A percentile compares a stretch with the other conserved stretches of the same genome.
These are phyloP conservation scores for Microplitis manilae DNA, from an alignment of 2,888 invertebrate genomes.

Conservation along the genomic window DNA sequence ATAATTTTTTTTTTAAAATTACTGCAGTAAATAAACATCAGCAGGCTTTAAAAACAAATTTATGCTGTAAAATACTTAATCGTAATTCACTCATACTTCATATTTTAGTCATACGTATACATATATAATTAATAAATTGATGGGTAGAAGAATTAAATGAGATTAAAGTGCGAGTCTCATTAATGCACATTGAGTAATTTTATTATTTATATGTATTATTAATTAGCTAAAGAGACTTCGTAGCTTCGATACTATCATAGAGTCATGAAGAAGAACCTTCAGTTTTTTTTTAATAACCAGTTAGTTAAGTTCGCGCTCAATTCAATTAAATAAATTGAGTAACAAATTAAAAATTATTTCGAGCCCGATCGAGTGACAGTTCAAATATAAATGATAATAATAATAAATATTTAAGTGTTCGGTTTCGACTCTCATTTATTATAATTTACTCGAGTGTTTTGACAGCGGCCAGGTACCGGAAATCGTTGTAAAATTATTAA, in stretches of 20 bases:
- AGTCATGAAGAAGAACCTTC: constrained; percentile 48
- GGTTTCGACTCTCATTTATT: not conserved
- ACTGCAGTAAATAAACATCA: not conserved
- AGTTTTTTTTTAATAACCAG: not conserved
- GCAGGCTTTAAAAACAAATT: not conserved
- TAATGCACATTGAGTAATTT: constrained; percentile 14
- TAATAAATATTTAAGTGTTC: not conserved
- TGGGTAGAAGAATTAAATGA: constrained; percentile 12
- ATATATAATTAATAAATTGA: constrained; percentile 15
- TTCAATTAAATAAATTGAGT: not conserved
- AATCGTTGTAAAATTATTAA: constrained; percentile 45
- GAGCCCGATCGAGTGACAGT: constrained; percentile 8
- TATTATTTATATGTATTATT: constrained; percentile 32
- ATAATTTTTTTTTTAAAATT: not conserved
- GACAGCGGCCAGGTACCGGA: constrained; percentile 45
- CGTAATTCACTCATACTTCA: not conserved
- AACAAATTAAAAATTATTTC: not conserved
- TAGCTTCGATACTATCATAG: constrained; percentile 55
- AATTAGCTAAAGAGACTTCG: constrained; percentile 52
- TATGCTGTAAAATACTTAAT: constrained; percentile 8
- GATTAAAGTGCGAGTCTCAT: constrained; percentile 18
- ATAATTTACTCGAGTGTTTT: constrained; percentile 25
- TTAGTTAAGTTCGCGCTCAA: not conserved
- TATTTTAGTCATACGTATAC: not conserved
- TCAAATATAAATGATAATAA: not conserved